Conservation (phyloP, 2,888 invertebrate species). For the Troides aeacus region DNA sequence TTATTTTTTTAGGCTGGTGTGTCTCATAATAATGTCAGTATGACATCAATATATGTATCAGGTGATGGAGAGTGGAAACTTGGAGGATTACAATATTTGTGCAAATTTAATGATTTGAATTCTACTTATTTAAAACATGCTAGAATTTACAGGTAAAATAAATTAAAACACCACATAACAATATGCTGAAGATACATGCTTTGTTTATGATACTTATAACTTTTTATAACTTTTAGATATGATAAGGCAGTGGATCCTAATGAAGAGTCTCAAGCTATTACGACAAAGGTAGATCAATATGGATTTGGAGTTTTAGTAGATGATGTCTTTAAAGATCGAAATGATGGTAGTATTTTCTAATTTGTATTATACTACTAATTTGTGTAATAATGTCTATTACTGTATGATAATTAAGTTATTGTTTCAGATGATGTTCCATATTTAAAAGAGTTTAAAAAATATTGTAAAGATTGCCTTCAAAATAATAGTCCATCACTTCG, state of each 20-base stretch:
- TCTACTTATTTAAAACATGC: conserved; percentile 84
- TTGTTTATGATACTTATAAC: background rate
- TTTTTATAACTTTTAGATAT: conserved; percentile 73
- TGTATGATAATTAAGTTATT: conserved; percentile 3
- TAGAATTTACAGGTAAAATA: conserved; percentile 76
- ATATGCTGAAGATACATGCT: background rate
- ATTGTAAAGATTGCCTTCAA: conserved; percentile 85
- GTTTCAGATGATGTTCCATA: conserved; percentile 84
- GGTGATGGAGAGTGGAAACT: conserved; percentile 93
- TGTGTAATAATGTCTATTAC: background rate
- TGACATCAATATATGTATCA: conserved; percentile 89
- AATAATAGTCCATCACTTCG: conserved; percentile 82
- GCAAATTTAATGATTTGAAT: conserved; percentile 83
- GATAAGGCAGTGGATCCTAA: conserved; percentile 86
- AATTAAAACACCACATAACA: conserved; percentile 1
- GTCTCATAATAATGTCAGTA: conserved; percentile 91
- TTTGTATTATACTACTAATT: background rate
- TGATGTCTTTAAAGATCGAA: conserved; percentile 83
- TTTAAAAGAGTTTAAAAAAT: conserved; percentile 84
- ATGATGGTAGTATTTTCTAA: conserved; percentile 67
- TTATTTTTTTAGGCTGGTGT: conserved; percentile 79
- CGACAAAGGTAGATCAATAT: conserved; percentile 86
- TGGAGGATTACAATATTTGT: conserved; percentile 90
- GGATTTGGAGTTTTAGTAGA: conserved; percentile 88
- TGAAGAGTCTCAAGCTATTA: conserved; percentile 80